Evolutionary conservation across 1,140 invertebrate species (phyloP).

Genomic region (Brachionus plicatilis): DNA sequence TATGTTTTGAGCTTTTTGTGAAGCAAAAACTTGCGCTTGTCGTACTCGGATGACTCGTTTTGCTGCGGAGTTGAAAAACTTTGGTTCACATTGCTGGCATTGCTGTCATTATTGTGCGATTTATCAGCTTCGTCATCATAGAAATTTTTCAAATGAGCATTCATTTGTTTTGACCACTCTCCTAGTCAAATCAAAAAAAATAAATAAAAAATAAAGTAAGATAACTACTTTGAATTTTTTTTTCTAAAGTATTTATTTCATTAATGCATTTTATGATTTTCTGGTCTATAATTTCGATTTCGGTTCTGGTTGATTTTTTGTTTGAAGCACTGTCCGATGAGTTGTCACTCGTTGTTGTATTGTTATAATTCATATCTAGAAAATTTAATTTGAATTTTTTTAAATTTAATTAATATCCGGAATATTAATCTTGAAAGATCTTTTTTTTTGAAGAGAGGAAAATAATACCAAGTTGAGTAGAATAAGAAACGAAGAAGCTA

Average conservation of each 20-base stretch:
- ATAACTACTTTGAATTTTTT: slow-evolving; percentile 18
- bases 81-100: not conserved
- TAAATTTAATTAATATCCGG: not conserved
- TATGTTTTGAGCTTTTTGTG: slow-evolving; percentile 22
- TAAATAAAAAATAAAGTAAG: not conserved
- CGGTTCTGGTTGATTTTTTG: not conserved
- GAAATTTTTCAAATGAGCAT: slow-evolving; percentile 26
- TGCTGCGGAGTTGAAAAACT: not conserved
- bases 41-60: not conserved
- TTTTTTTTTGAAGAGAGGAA: not conserved
- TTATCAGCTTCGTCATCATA: not conserved
- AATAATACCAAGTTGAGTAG: not conserved
- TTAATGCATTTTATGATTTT: slow-evolving; percentile 38
- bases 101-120: not conserved
- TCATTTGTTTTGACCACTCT: slow-evolving; percentile 40
- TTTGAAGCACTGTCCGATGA: slow-evolving; percentile 37
- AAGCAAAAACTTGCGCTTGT: not conserved
- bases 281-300: slow-evolving; percentile 23
- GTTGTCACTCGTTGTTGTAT: slow-evolving; percentile 16
- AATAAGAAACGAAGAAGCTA: not conserved
- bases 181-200: not conserved
- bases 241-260: slow-evolving; percentile 27
- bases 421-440: not conserved
- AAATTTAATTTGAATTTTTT: not conserved
- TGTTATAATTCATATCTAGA: slow-evolving; percentile 16